These are phyloP conservation scores for Trinectes maculatus DNA, from an alignment of 2,113 vertebrate genomes.

Conservation along the genomic window DNA sequence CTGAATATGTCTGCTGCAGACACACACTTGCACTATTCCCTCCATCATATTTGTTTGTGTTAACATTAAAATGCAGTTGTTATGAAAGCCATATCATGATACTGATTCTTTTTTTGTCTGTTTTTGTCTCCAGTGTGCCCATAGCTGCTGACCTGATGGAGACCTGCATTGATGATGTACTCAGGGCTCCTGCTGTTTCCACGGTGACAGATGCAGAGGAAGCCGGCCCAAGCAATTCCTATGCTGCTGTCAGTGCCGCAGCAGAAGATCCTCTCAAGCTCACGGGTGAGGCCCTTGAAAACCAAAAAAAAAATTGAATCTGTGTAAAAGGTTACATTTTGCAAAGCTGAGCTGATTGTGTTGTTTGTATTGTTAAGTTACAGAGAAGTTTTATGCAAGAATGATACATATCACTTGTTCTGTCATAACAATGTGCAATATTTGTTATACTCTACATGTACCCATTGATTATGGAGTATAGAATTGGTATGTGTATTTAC, in stretches of 20 bases:
- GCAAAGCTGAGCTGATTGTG: too few species aligned
- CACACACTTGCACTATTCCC: not conserved
- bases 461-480: not conserved
- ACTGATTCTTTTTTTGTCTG: not conserved
- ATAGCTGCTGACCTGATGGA: conserved; percentile 84
- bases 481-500: not conserved
- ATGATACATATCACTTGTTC: too few species aligned
- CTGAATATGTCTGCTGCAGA: not conserved
- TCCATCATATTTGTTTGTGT: not conserved
- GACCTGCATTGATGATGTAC: conserved; percentile 82
- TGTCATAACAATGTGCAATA: too few species aligned
- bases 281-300: conserved; percentile 77
- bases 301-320: not conserved
- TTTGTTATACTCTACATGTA: not conserved
- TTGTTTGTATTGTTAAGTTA: too few species aligned
- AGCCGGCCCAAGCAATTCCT: conserved; percentile 46
- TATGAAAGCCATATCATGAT: not conserved
- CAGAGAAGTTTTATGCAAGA: too few species aligned
- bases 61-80: not conserved
- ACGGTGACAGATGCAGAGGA: conserved; percentile 73
- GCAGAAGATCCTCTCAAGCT: conserved; percentile 71
- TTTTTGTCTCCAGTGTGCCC: conserved; percentile 78
- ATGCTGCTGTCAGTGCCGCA: conserved; percentile 54
- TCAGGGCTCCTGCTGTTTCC: conserved; percentile 62
- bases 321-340: too few species aligned